phyloP scores from a whole-genome alignment of 2,113 vertebrate species.

The Argyrosomus japonicus region DNA sequence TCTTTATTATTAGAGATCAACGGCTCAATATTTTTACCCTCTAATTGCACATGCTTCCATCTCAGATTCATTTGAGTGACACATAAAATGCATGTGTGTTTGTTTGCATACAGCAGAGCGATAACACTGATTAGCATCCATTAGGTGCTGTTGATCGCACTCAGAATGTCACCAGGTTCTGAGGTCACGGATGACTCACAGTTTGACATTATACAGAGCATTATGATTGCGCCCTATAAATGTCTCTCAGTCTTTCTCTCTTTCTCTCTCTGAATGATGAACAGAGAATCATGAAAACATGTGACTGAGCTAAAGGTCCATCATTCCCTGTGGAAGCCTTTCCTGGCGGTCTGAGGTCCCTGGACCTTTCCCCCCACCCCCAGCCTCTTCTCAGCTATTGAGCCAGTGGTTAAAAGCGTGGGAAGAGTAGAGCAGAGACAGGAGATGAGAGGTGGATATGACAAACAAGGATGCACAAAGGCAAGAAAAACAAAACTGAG shows the following conservation, averaged over 20 bases:
- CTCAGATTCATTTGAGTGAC: neutral
- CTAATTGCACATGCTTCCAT: neutral
- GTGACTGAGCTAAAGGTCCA: constrained; percentile 23
- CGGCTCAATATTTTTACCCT: neutral
- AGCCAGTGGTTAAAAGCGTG: neutral
- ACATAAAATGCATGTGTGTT: constrained; percentile 10
- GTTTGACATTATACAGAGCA: constrained; percentile 37
- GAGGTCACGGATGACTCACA: constrained; percentile 57
- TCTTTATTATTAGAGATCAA: neutral
- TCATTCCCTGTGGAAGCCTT: constrained; percentile 7
- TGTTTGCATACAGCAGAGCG: constrained; percentile 16
- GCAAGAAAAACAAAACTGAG: neutral
- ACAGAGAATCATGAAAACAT: constrained; percentile 8
- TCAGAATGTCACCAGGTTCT: constrained; percentile 45
- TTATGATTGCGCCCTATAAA: constrained; percentile 19
- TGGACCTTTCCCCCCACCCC: neutral
- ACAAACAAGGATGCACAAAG: neutral
- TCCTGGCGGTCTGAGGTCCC: neutral
- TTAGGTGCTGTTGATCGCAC: constrained; percentile 4
- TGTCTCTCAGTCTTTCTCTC: constrained; percentile 19
- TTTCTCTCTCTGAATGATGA: constrained; percentile 15
- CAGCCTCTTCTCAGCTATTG: neutral
- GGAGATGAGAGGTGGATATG: too few species aligned
- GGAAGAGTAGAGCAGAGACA: neutral
- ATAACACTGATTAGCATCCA: constrained; percentile 20